A percentile compares a stretch with the other conserved stretches of the same genome.
Evolutionary conservation across 2,888 invertebrate genomes (phyloP).

Genomic region (Helicoverpa assulta): DNA sequence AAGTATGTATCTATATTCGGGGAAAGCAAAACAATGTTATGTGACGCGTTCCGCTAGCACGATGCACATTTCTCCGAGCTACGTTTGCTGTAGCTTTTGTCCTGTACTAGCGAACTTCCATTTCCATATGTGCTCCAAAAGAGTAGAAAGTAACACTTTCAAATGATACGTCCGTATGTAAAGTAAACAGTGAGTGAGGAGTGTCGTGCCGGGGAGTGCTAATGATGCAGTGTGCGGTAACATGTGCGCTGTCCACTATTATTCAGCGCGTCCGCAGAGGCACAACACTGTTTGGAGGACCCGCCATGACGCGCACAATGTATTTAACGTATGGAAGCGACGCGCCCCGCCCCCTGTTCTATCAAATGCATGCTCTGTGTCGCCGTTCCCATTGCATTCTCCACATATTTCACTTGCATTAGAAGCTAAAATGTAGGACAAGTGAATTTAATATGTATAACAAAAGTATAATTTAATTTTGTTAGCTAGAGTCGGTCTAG

Average conservation of each 20-base stretch:
- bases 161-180: slow-evolving; percentile 14
- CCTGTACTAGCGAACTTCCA: slow-evolving; percentile 31
- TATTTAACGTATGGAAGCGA: slow-evolving; percentile 60
- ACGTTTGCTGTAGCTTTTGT: slow-evolving; percentile 51
- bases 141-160: slow-evolving; percentile 44
- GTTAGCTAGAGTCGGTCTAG: slow-evolving; percentile 5
- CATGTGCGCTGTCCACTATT: slow-evolving; percentile 40
- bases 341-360: slow-evolving; percentile 58
- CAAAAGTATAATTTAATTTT: not conserved
- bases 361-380: slow-evolving; percentile 52
- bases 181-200: slow-evolving; percentile 46
- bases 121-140: slow-evolving; percentile 38
- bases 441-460: not conserved
- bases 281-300: slow-evolving; percentile 46
- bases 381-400: slow-evolving; percentile 34
- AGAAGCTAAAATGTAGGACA: not conserved
- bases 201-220: slow-evolving; percentile 34
- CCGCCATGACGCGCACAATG: slow-evolving; percentile 47
- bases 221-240: slow-evolving; percentile 52
- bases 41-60: slow-evolving; percentile 49
- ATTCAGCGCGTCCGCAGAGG: slow-evolving; percentile 52
- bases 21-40: slow-evolving; percentile 60
- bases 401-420: slow-evolving; percentile 6
- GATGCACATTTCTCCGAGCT: slow-evolving; percentile 55
- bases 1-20: slow-evolving; percentile 47